Evolutionary conservation across 1,140 invertebrate genomes (phyloP).

Genomic region (Rhagoletis pomonella): DNA sequence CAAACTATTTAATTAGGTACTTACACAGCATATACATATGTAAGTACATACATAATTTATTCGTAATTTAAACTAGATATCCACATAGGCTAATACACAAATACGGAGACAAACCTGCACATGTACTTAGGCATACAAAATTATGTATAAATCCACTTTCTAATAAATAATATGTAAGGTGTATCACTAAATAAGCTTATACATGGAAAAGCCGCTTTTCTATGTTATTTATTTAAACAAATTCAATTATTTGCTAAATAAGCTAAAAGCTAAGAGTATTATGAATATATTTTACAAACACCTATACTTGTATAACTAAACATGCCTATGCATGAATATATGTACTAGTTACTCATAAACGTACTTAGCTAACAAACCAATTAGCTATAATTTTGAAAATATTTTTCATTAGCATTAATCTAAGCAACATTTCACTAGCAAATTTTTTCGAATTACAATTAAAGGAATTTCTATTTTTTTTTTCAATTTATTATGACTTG

Average conservation of each 20-base stretch:
- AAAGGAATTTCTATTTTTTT: too few species aligned
- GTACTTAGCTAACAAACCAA: neutral
- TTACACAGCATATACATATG: too few species aligned
- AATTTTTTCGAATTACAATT: conserved; percentile 3
- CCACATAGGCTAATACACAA: neutral
- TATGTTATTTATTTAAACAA: neutral
- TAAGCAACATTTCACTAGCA: conserved; percentile 44
- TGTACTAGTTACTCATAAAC: neutral
- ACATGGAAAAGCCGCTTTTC: neutral
- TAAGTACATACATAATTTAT: conserved; percentile 19
- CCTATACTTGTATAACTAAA: neutral
- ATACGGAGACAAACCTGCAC: neutral
- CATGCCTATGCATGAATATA: neutral
- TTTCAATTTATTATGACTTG: too few species aligned
- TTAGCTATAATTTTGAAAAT: neutral
- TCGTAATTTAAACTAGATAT: neutral
- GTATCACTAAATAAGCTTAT: neutral
- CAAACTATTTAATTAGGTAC: neutral
- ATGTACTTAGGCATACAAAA: neutral
- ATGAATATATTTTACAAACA: neutral
- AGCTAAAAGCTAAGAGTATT: neutral
- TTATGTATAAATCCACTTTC: neutral
- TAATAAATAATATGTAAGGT: neutral
- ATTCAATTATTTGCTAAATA: neutral
- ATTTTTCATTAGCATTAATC: conserved; percentile 27